Conservation (phyloP, 2,888 invertebrate genomes). For the Megastigmus dorsalis region DNA sequence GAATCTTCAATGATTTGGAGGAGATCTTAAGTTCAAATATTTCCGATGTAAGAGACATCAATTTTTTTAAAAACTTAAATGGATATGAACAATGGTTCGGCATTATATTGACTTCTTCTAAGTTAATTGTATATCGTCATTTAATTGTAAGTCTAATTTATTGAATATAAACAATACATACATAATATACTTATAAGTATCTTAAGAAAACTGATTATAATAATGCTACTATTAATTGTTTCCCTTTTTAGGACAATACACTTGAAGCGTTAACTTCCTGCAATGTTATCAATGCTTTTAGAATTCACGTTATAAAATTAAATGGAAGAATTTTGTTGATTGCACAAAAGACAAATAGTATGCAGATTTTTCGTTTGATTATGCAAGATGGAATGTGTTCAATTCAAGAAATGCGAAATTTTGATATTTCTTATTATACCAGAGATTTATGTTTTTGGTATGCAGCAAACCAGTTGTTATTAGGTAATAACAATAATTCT, state of each 20-base stretch:
- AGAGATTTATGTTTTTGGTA: conserved; percentile 17
- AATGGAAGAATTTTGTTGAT: conserved; percentile 12
- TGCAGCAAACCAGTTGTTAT: neutral
- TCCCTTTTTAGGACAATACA: conserved; percentile 12
- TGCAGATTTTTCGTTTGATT: conserved; percentile 15
- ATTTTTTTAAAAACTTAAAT: conserved; percentile 20
- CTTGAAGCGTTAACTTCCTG: neutral
- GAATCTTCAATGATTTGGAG: conserved; percentile 31
- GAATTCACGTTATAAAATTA: conserved; percentile 11
- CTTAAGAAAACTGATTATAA: too few relatives aligned
- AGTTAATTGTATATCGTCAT: conserved; percentile 2
- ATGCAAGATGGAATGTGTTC: neutral
- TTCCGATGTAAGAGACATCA: conserved; percentile 9
- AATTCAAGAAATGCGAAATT: conserved; percentile 9
- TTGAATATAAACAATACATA: neutral
- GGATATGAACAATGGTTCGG: conserved; percentile 20
- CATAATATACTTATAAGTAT: neutral
- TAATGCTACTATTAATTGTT: too few relatives aligned
- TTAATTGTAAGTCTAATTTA: conserved; percentile 26
- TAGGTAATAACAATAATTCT: conserved; percentile 32
- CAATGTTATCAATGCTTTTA: neutral
- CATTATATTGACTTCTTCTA: neutral
- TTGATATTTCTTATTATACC: neutral
- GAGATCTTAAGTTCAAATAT: conserved; percentile 9
- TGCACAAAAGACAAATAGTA: neutral